phyloP scores from a whole-genome alignment of 2,888 invertebrate species.

The Mycogona germanica region DNA sequence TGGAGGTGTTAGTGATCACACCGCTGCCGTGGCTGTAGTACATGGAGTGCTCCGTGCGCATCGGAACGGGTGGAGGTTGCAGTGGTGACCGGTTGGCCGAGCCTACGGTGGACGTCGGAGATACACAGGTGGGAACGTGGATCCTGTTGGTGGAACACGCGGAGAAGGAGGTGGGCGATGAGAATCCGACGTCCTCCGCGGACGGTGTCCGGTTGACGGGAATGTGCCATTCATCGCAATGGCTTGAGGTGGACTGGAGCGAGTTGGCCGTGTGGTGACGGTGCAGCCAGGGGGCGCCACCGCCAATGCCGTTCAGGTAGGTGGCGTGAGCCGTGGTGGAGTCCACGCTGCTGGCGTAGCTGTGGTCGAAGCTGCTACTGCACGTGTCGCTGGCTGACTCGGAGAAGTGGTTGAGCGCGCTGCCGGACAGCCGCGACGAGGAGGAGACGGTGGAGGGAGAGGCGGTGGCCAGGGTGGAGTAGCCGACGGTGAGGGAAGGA shows the following conservation, averaged over 20 bases:
- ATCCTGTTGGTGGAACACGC: not conserved
- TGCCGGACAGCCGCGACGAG: too few species aligned
- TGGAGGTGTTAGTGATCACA: not conserved
- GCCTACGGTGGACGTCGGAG: not conserved
- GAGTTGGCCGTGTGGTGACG: too few species aligned
- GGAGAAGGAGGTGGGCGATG: not conserved
- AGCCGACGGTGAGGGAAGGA: conserved; percentile 48
- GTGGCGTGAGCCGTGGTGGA: conserved; percentile 14
- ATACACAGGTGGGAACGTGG: too few species aligned
- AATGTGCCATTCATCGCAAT: not conserved
- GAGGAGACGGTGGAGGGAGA: too few species aligned
- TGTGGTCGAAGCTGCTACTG: conserved; percentile 17
- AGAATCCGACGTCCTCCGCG: too few species aligned
- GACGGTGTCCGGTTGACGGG: not conserved
- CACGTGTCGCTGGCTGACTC: conserved; percentile 6
- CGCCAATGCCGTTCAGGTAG: not conserved
- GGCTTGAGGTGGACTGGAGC: not conserved
- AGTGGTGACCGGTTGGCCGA: not conserved
- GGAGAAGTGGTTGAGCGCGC: too few species aligned
- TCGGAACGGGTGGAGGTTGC: conserved; percentile 5
- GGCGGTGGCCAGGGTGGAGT: too few species aligned
- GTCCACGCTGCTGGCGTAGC: conserved; percentile 21
- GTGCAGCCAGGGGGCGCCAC: not conserved
- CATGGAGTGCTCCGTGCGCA: conserved; percentile 3
- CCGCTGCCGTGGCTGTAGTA: too few species aligned